Evolutionary conservation across 2,888 invertebrate genomes (phyloP).

Genomic region (Clivina fossor): DNA sequence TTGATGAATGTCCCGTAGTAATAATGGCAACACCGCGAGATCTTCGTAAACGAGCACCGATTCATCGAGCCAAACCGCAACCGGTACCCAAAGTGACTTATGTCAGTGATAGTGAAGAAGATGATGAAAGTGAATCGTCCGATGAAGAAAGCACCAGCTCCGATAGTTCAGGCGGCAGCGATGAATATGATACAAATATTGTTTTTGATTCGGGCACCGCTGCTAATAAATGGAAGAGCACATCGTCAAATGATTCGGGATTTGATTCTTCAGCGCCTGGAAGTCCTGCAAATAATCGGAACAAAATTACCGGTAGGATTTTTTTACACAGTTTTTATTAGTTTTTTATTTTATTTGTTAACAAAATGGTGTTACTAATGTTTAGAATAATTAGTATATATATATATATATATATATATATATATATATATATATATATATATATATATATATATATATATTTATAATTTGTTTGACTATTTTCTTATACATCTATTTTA

Average conservation of each 20-base stretch:
- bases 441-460: no score
- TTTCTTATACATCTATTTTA: no score
- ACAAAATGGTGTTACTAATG: no score
- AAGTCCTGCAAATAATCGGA: slow-evolving; percentile 63
- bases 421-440: no score
- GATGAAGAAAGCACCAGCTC: slow-evolving; percentile 38
- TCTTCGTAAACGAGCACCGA: slow-evolving; percentile 45
- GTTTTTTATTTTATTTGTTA: no score
- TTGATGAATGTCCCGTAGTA: slow-evolving; percentile 50
- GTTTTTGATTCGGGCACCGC: slow-evolving; percentile 36
- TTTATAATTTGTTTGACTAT: no score
- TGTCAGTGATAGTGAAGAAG: slow-evolving; percentile 43
- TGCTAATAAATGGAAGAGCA: slow-evolving; percentile 62
- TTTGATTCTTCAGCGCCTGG: slow-evolving; percentile 72
- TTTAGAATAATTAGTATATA: no score
- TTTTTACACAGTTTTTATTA: no score
- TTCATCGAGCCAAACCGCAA: slow-evolving; percentile 27
- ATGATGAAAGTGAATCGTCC: slow-evolving; percentile 41
- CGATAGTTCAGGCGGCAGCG: slow-evolving; percentile 51
- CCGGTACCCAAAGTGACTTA: slow-evolving; percentile 37
- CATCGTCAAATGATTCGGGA: slow-evolving; percentile 82
- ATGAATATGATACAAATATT: slow-evolving; percentile 54
- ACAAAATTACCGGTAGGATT: slow-evolving; percentile 59
- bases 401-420: no score
- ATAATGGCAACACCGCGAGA: slow-evolving; percentile 52